Evolutionary conservation across 2,888 invertebrate genomes (phyloP).

Genomic region (Leucoma salicis): DNA sequence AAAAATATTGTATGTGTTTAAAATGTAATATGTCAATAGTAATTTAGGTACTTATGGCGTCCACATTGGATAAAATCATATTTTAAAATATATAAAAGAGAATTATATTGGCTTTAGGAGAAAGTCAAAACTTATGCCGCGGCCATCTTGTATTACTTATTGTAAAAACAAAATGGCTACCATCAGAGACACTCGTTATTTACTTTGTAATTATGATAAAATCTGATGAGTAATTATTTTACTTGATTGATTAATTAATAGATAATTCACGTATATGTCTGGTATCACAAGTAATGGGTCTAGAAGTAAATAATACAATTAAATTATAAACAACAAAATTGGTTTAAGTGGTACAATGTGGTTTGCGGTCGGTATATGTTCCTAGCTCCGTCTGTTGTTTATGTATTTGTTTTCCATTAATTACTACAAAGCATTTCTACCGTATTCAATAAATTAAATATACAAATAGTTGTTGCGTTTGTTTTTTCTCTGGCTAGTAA

Average conservation of each 20-base stretch:
- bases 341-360: conserved; percentile 41
- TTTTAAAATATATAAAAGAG: conserved; percentile 62
- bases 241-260: background rate
- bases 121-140: conserved; percentile 66
- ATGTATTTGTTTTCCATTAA: conserved; percentile 76
- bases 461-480: conserved; percentile 57
- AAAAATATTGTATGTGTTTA: conserved; percentile 21
- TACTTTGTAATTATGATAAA: background rate
- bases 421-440: conserved; percentile 80
- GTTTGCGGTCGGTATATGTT: conserved; percentile 75
- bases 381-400: conserved; percentile 79
- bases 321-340: background rate
- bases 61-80: conserved; percentile 63
- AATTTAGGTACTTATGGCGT: conserved; percentile 34
- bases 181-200: background rate
- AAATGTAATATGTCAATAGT: conserved; percentile 29
- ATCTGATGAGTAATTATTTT: background rate
- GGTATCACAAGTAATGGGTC: background rate
- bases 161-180: conserved; percentile 6
- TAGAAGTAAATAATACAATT: background rate
- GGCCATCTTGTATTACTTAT: conserved; percentile 42
- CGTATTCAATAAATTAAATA: conserved; percentile 83
- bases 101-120: conserved; percentile 78
- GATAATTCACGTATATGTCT: background rate
- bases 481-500: conserved; percentile 5